A percentile compares a stretch with the other conserved stretches of the same genome.
These are phyloP conservation scores for Blastobasis lacticolella DNA, from an alignment of 2,888 invertebrate species.

Conservation along the genomic window DNA sequence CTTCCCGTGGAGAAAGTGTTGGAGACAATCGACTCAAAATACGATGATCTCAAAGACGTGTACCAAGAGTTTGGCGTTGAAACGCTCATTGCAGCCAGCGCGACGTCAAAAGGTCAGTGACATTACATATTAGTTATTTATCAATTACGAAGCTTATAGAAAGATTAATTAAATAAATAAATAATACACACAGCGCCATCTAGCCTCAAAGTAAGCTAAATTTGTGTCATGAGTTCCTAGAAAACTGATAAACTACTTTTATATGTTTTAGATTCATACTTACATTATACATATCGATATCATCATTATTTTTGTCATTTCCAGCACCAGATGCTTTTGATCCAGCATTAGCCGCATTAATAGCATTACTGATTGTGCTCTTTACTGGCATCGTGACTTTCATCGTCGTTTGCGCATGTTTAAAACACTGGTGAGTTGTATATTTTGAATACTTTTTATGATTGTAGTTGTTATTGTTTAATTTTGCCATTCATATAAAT, in stretches of 20 bases:
- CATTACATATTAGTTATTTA: neutral
- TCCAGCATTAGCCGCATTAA: conserved; percentile 88
- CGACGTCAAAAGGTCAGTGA: conserved; percentile 49
- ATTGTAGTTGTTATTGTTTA: no score
- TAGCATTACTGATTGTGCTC: conserved; percentile 88
- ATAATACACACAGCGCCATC: no score
- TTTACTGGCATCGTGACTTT: conserved; percentile 91
- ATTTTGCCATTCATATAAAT: neutral
- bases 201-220: no score
- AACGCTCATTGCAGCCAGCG: conserved; percentile 57
- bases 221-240: no score
- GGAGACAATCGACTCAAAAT: conserved; percentile 87
- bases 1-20: conserved; percentile 85
- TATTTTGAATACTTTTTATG: neutral
- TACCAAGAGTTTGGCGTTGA: conserved; percentile 64
- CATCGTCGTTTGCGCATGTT: conserved; percentile 89
- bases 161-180: no score
- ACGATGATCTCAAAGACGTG: conserved; percentile 85
- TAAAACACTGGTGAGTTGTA: conserved; percentile 82
- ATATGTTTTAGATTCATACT: no score
- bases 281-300: no score
- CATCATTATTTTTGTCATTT: conserved; percentile 6
- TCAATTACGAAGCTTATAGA: neutral
- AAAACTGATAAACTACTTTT: no score
- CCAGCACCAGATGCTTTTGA: conserved; percentile 81